phyloP scores from a whole-genome alignment of 2,797 vertebrate genomes.

The Hippoglossus hippoglossus region DNA sequence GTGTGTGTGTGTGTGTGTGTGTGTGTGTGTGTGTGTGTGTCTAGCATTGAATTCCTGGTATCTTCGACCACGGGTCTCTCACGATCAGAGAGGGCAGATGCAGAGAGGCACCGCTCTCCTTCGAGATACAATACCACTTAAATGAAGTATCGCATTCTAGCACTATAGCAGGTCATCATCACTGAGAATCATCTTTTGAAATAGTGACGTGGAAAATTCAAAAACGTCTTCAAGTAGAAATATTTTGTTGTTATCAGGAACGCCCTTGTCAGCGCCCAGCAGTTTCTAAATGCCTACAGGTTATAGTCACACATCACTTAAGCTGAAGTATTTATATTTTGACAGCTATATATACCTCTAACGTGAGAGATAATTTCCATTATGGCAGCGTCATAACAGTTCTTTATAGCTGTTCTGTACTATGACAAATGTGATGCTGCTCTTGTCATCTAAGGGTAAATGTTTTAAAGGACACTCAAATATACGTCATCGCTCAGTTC shows the following conservation, averaged over 20 bases:
- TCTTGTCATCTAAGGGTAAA: conserved; percentile 16
- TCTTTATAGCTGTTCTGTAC: conserved; percentile 41
- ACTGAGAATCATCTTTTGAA: neutral
- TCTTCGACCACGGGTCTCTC: conserved; percentile 43
- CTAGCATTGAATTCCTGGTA: conserved; percentile 26
- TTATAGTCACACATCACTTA: conserved; percentile 43
- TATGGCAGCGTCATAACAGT: conserved; percentile 33
- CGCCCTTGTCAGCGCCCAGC: neutral
- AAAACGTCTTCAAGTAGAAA: neutral
- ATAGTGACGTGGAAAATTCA: neutral
- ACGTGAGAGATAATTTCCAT: conserved; percentile 38
- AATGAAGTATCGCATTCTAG: neutral
- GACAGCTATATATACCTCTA: conserved; percentile 39
- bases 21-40: conserved; percentile 16
- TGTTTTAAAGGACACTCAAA: neutral
- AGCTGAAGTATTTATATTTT: conserved; percentile 29
- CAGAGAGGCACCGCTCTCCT: conserved; percentile 32
- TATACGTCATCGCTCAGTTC: neutral
- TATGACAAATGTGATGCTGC: neutral
- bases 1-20: conserved; percentile 21
- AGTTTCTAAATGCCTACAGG: conserved; percentile 15
- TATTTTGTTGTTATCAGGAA: neutral
- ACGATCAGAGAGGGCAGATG: conserved; percentile 33
- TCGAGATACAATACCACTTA: conserved; percentile 23
- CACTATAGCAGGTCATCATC: neutral